Evolutionary conservation across 1,140 invertebrate species (phyloP).

Genomic region (Drosophila miranda): DNA sequence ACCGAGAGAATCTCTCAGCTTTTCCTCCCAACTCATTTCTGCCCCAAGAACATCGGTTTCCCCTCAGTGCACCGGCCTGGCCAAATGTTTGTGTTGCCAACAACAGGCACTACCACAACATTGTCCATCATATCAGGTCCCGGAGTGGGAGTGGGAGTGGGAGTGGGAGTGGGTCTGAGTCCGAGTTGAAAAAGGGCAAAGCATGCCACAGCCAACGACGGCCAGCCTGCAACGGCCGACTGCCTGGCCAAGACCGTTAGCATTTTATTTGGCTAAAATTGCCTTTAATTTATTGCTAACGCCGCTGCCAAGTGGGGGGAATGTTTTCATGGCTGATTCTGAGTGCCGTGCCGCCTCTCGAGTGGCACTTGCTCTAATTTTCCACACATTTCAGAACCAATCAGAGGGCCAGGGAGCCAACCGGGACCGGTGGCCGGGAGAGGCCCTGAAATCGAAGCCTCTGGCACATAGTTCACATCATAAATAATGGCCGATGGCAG

Average conservation of each 20-base stretch:
- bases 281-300: slow-evolving; percentile 80
- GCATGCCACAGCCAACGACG: slow-evolving; percentile 41
- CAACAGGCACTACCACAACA: slow-evolving; percentile 44
- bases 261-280: slow-evolving; percentile 81
- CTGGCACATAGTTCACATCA: slow-evolving; percentile 46
- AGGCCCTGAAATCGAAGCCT: slow-evolving; percentile 38
- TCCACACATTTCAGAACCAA: slow-evolving; percentile 69
- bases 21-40: background rate
- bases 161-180: slow-evolving; percentile 12
- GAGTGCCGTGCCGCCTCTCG: slow-evolving; percentile 25
- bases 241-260: slow-evolving; percentile 59
- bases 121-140: slow-evolving; percentile 68
- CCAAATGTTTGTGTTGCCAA: slow-evolving; percentile 49
- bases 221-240: slow-evolving; percentile 15
- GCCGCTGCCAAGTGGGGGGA: slow-evolving; percentile 40
- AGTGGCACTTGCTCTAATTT: slow-evolving; percentile 79
- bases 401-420: slow-evolving; percentile 10
- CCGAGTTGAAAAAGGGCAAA: slow-evolving; percentile 72
- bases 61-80: slow-evolving; percentile 4
- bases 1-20: slow-evolving; percentile 4
- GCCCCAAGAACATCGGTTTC: no score
- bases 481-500: slow-evolving; percentile 54
- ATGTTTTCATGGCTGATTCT: slow-evolving; percentile 80
- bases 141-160: slow-evolving; percentile 3
- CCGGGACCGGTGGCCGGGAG: background rate